Evolutionary conservation across 1,140 invertebrate genomes (phyloP).

Genomic region (Halesus radiatus): DNA sequence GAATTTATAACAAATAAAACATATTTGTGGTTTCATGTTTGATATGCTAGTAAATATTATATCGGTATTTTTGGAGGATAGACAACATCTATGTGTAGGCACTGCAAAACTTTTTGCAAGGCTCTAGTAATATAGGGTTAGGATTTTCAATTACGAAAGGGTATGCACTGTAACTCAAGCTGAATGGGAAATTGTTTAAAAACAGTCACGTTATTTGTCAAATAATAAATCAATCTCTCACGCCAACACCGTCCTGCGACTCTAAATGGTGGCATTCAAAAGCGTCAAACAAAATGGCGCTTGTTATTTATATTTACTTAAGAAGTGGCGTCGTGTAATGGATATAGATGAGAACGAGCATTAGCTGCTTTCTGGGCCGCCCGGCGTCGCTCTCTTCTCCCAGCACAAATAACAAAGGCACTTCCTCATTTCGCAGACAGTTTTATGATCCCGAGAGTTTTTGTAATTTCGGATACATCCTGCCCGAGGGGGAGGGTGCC

Average conservation of each 20-base stretch:
- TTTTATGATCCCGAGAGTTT: conserved; percentile 59
- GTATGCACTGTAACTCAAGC: no score
- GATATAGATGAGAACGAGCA: conserved; percentile 55
- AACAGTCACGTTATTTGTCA: background rate
- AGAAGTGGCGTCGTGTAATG: conserved; percentile 53
- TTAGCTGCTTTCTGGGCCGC: conserved; percentile 41
- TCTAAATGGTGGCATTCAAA: conserved; percentile 35
- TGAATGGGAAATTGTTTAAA: background rate
- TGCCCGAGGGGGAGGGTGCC: conserved; percentile 44
- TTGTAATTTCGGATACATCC: conserved; percentile 59
- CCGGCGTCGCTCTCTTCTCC: conserved; percentile 41
- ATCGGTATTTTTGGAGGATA: no score
- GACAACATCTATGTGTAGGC: no score
- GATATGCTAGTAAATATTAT: no score
- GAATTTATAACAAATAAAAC: no score
- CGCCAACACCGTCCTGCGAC: background rate
- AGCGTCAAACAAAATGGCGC: conserved; percentile 46
- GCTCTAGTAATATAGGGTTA: no score
- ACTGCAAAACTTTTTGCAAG: no score
- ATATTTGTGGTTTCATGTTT: no score
- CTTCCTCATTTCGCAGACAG: conserved; percentile 59
- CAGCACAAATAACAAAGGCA: conserved; percentile 58
- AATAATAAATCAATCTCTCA: conserved; percentile 20
- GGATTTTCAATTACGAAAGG: no score
- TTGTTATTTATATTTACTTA: conserved; percentile 55